phyloP scores from a whole-genome alignment of 2,888 invertebrate genomes.

The Tethea ocularis region DNA sequence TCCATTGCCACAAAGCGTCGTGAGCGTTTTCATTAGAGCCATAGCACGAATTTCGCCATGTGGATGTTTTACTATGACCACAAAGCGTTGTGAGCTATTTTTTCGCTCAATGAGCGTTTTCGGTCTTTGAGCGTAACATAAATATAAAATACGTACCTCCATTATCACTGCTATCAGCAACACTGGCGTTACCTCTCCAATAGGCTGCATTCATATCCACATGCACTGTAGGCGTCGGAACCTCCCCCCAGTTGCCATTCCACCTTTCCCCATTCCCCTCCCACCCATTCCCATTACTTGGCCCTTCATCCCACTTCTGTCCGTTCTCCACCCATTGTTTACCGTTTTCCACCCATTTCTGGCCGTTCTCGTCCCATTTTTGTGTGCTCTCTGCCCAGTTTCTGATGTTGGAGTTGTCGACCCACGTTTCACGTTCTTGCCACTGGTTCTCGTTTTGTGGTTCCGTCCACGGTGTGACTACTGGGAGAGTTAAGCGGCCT shows the following conservation, averaged over 20 bases:
- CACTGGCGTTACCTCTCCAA: conserved; percentile 74
- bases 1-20: no score
- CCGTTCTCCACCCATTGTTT: conserved; percentile 58
- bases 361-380: conserved; percentile 55
- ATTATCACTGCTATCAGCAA: conserved; percentile 79
- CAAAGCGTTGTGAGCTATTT: no score
- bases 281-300: conserved; percentile 64
- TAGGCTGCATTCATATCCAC: conserved; percentile 74
- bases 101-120: no score
- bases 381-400: conserved; percentile 71
- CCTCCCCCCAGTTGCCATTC: conserved; percentile 72
- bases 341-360: conserved; percentile 49
- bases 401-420: conserved; percentile 65
- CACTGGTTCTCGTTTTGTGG: conserved; percentile 36
- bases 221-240: conserved; percentile 72
- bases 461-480: conserved; percentile 48
- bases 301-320: conserved; percentile 43
- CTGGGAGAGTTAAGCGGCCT: conserved; percentile 64
- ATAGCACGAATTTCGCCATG: no score
- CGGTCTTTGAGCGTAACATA: no score
- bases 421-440: conserved; percentile 67
- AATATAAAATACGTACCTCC: conserved; percentile 53
- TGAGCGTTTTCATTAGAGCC: no score
- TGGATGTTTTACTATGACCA: no score
- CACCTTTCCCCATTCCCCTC: conserved; percentile 56